A percentile compares a stretch with the other conserved stretches of the same genome.
Conservation (phyloP, 2,797 vertebrate species). For the Hozukius guyotensis region DNA sequence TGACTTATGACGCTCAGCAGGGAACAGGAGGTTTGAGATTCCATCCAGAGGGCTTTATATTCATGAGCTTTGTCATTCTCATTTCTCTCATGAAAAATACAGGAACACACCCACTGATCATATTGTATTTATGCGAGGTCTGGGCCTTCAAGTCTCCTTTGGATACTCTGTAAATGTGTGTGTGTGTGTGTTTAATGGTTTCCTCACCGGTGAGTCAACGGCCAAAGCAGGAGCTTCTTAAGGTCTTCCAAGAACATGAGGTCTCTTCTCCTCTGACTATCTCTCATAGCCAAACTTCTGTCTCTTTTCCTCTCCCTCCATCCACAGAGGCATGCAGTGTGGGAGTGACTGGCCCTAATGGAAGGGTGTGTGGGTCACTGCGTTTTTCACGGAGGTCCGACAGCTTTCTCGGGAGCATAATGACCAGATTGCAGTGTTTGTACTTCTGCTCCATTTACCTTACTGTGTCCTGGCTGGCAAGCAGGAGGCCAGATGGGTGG, state of each 20-base stretch:
- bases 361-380: conserved; percentile 46
- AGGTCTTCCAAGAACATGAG: conserved; percentile 3
- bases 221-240: neutral
- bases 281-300: neutral
- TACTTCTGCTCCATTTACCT: conserved; percentile 81
- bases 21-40: conserved; percentile 37
- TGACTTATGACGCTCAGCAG: conserved; percentile 30
- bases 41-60: conserved; percentile 17
- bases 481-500: conserved; percentile 37
- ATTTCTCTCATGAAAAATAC: conserved; percentile 21
- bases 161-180: neutral
- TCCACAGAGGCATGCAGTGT: conserved; percentile 40
- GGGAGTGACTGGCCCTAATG: conserved; percentile 47
- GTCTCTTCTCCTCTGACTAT: neutral
- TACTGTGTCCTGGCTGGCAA: conserved; percentile 33
- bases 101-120: neutral
- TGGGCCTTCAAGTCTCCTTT: neutral
- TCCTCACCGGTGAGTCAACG: neutral
- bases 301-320: neutral
- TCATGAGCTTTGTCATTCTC: neutral
- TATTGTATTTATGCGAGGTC: neutral
- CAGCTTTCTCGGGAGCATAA: conserved; percentile 52
- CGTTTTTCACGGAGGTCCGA: conserved; percentile 26
- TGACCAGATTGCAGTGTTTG: conserved; percentile 76
- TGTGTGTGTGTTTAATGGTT: neutral